These are phyloP conservation scores for Leptura quadrifasciata DNA, from an alignment of 2,888 invertebrate species.

Conservation along the genomic window DNA sequence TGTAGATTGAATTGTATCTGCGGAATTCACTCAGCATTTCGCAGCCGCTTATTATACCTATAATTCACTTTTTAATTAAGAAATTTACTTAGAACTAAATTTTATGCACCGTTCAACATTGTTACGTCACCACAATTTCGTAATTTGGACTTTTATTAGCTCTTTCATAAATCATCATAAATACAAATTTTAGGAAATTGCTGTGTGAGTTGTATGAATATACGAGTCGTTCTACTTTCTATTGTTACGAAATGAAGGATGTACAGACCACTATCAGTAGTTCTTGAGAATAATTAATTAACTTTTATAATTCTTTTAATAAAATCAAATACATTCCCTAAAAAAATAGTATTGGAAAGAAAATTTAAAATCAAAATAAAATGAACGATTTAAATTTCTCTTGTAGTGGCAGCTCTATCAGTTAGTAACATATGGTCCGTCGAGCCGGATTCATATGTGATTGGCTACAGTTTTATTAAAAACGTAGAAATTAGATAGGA, in stretches of 20 bases:
- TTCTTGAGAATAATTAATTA: no score
- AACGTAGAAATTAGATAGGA: no score
- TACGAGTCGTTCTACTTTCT: neutral
- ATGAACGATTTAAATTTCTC: no score
- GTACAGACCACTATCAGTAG: no score
- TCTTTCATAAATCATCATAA: neutral
- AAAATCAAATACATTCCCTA: no score
- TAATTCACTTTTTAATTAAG: constrained; percentile 24
- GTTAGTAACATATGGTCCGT: no score
- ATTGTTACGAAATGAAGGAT: neutral
- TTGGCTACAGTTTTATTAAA: no score
- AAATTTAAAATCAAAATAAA: no score
- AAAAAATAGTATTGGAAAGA: no score
- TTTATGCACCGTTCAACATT: neutral
- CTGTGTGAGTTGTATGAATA: neutral
- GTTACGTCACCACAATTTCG: constrained; percentile 12
- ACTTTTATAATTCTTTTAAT: no score
- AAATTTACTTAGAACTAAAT: constrained; percentile 8
- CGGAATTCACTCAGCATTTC: constrained; percentile 30
- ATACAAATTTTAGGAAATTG: neutral
- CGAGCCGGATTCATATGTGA: no score
- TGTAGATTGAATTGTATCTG: constrained; percentile 45
- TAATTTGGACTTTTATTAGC: neutral
- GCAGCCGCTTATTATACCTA: constrained; percentile 34
- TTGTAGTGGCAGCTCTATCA: no score